Base-by-base conservation (phyloP, 2,113 vertebrate species). In the Damaliscus lunatus region DNA sequence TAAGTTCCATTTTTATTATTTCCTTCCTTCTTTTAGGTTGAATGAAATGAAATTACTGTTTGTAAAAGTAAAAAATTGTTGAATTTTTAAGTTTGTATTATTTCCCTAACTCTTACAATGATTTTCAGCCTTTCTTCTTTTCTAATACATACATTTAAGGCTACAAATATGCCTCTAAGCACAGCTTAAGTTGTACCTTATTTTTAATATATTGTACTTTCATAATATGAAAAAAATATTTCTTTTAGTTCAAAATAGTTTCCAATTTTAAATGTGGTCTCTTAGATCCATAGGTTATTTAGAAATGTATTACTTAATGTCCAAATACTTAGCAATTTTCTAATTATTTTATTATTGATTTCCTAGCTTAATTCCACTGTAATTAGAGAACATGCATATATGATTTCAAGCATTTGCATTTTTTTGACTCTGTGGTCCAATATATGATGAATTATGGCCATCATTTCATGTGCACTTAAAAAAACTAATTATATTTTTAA, bases 181-280 rank as follows among this genome's bases (percentile, higher is more conserved):
- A 48, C 64, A 89, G 77, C 6, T 46, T 89, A 93, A 64, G 8
- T 82, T 84, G 48, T 25, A 84, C 29, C 60, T 80, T 48, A 46
- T 17, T 96, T 93, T 77, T 16, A 93, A 43, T 92, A 60, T 82
- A 10, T n/a, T 60, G 4, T 52, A 11, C 83, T 88, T 93, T 83
- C 23, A 67, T 60, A 93, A 46, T 78, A 78, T 78, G 64, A 93
- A 96, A 84, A 84, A 82, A 93, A 78, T 93, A 88, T 36, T 60
- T 64, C 48, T 88, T 89, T 77, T 36, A 77, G 16, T 77, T 89
- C 46, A 84, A 84, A 89, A 36, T 57, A 36, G 77, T 84, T 93
- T 64, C 48, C 36, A 12, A 9, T 78, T 53, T 92, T 84, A 55
- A 85, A 57, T 93, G 36, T 89, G 52, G 27, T 55, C 93, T 48